Evolutionary conservation across 2,113 vertebrate species (phyloP), one percentile per base, ranked within the genome.

Genomic region (Lycocorax pyrrhopterus): DNA sequence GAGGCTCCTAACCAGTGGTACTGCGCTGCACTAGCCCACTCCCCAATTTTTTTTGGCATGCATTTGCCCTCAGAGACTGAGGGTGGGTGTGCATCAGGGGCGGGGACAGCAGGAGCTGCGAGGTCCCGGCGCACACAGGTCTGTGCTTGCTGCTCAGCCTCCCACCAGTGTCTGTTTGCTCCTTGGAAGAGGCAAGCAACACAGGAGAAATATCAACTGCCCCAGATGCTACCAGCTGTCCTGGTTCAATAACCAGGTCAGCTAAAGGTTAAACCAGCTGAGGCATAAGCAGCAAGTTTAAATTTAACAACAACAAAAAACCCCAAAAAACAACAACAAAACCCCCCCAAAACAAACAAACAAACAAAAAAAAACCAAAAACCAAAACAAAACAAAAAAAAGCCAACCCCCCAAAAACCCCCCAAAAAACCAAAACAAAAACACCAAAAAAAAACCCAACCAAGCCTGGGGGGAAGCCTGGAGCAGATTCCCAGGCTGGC

Each of bases 211-310:
- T 12, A 88, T 0, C 9, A 15, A 84, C 44, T 67, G 69, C 35
- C 46, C 84, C 74, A 53, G 51, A 32, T n/a, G 74, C 80, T n/a
- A 23, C 59, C 75, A 78, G 15, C 60, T 81, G 44, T 18, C 58
- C 51, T 41, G 62, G 23, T 74, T 95, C 85, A 84, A 12, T 89
- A 95, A 73, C 51, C 62, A 41, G 68, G 83, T 32, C 63, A 95
- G 71, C n/a, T 87, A 74, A 90, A 95, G 73, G 68, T 94, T 96
- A 96, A 95, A 87, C 46, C 41, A 47, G 60, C n/a, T 4, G 6
- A 84, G 29, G 60, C 44, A 71, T 10, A 37, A 87, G 33, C 44
- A 92, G 43, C 35, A 74, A 85, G 39, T 67, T 84, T 47, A 87
- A 87, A 74, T 29, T 35, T 3, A 62, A 59, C 25, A 49, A 47